Evolutionary conservation across 2,888 invertebrate species (phyloP).

Genomic region (Eupithecia tripunctaria): DNA sequence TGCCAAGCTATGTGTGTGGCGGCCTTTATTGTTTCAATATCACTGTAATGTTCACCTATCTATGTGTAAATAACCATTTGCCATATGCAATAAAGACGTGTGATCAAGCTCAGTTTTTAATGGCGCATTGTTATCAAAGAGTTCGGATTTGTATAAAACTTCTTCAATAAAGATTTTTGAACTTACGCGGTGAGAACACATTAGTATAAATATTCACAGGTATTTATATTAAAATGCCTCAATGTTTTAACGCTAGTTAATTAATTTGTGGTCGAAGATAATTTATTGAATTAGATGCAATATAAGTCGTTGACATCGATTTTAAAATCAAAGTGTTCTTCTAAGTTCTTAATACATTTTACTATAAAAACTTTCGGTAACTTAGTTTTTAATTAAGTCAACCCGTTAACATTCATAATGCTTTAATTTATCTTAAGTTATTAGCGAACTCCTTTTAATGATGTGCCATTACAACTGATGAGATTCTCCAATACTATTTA

Average conservation of each 20-base stretch:
- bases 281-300: not conserved
- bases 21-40: not conserved
- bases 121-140: not conserved
- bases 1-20: no score
- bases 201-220: no score
- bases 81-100: slow-evolving; percentile 15
- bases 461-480: slow-evolving; percentile 17
- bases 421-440: not conserved
- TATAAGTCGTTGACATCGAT: not conserved
- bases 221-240: not conserved
- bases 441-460: not conserved
- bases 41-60: slow-evolving; percentile 32
- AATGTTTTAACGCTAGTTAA: not conserved
- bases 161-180: no score
- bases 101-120: slow-evolving; percentile 8
- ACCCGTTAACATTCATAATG: not conserved
- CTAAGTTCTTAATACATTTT: not conserved
- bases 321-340: not conserved
- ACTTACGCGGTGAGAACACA: no score
- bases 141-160: not conserved
- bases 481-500: not conserved
- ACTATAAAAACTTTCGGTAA: no score
- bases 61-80: slow-evolving; percentile 36
- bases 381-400: no score
- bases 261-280: not conserved